Evolutionary conservation across 2,888 invertebrate genomes (phyloP).

Genomic region (Ceramica pisi): DNA sequence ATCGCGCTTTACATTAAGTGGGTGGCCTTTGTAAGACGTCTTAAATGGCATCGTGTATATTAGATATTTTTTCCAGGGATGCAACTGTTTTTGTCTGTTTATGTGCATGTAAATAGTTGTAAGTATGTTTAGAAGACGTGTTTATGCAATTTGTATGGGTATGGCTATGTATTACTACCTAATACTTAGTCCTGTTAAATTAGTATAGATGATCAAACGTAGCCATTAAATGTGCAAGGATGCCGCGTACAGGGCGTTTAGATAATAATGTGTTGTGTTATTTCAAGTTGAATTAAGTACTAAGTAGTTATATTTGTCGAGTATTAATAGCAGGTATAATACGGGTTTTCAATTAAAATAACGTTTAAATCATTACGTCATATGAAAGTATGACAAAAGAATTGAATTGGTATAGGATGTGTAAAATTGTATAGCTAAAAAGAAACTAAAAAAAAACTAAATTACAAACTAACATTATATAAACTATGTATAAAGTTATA

Average conservation of each 20-base stretch:
- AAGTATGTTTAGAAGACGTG: no score
- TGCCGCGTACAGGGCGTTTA: neutral
- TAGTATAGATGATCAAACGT: neutral
- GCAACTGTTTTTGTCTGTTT: neutral
- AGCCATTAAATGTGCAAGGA: neutral
- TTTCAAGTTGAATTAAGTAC: neutral
- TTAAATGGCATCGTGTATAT: no score
- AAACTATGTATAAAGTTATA: no score
- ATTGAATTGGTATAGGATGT: neutral
- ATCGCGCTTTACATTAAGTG: no score
- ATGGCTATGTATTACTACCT: no score
- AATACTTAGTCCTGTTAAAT: neutral
- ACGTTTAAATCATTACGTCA: neutral
- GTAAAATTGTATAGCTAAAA: conserved; percentile 1
- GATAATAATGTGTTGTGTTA: neutral
- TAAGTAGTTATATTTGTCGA: neutral
- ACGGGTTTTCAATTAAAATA: neutral
- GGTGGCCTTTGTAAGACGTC: no score
- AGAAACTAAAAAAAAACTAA: no score
- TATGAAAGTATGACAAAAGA: no score
- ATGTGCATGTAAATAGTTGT: conserved; percentile 7
- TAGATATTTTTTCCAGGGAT: neutral
- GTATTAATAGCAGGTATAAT: no score
- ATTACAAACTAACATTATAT: no score
- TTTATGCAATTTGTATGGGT: no score